phyloP scores from a whole-genome alignment of 2,113 vertebrate genomes.

The Nothobranchius kuhntae region DNA sequence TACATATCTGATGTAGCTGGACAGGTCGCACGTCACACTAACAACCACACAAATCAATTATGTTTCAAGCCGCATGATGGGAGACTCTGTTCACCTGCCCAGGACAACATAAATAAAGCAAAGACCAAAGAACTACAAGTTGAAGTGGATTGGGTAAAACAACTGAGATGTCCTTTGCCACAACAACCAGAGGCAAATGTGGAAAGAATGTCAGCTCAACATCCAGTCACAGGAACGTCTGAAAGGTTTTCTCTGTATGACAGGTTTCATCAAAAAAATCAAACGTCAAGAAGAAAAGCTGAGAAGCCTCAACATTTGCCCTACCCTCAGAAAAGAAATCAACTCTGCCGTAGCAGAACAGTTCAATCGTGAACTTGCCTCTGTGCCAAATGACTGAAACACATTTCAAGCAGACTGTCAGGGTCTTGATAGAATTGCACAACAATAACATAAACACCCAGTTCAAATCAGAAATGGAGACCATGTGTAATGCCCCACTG shows the following conservation, averaged over 20 bases:
- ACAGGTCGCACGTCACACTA: constrained; percentile 13
- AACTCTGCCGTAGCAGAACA: not conserved
- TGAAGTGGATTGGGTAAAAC: constrained; percentile 3
- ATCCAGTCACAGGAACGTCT: constrained; percentile 9
- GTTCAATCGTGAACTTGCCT: constrained; percentile 5
- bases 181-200: not conserved
- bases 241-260: constrained; percentile 9
- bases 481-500: constrained; percentile 9
- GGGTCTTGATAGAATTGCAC: not conserved
- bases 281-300: not conserved
- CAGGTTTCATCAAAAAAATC: constrained; percentile 14
- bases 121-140: not conserved
- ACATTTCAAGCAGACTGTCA: not conserved
- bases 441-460: constrained; percentile 7
- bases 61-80: constrained; percentile 4
- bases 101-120: not conserved
- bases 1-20: not conserved
- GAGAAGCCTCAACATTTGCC: not conserved
- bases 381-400: not conserved
- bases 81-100: constrained; percentile 1
- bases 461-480: constrained; percentile 10
- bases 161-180: constrained; percentile 1
- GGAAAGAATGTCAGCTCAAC: not conserved
- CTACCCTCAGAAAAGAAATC: not conserved
- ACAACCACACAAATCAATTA: not conserved